Conservation (phyloP, 2,113 vertebrate species). For the Solea senegalensis region DNA sequence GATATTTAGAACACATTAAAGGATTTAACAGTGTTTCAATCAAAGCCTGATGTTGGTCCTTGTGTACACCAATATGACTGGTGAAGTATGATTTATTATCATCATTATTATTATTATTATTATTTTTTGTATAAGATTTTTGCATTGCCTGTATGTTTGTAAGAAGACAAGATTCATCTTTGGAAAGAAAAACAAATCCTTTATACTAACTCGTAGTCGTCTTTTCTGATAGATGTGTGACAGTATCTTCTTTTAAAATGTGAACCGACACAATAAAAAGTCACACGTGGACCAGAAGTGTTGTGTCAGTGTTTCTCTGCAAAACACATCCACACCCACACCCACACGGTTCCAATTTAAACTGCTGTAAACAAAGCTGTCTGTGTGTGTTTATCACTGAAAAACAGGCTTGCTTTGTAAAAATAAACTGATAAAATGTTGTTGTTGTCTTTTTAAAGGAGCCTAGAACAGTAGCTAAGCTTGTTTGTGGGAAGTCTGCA, state of each 20-base stretch:
- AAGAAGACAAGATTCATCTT: constrained; percentile 73
- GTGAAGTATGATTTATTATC: constrained; percentile 46
- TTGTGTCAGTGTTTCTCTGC: constrained; percentile 55
- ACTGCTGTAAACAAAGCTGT: too few species aligned
- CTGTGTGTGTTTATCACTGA: too few species aligned
- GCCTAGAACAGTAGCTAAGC: too few species aligned
- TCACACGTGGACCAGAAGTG: constrained; percentile 73
- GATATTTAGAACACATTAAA: constrained; percentile 24
- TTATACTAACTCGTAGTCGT: constrained; percentile 82
- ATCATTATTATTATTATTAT: background rate
- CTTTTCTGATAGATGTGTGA: constrained; percentile 78
- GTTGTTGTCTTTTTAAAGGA: too few species aligned
- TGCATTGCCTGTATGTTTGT: constrained; percentile 71
- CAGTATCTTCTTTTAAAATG: constrained; percentile 74
- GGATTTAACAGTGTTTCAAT: constrained; percentile 29
- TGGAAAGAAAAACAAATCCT: constrained; percentile 50
- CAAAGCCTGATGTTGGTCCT: constrained; percentile 47
- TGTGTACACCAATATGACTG: constrained; percentile 53
- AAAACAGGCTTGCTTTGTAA: too few species aligned
- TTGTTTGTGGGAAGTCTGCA: too few species aligned
- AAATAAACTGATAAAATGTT: too few species aligned
- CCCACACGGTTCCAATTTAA: background rate
- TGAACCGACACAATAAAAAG: constrained; percentile 78
- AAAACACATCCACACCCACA: background rate
- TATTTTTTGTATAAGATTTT: constrained; percentile 55